phyloP scores from a whole-genome alignment of 2,797 vertebrate genomes.

The Cygnus olor region DNA sequence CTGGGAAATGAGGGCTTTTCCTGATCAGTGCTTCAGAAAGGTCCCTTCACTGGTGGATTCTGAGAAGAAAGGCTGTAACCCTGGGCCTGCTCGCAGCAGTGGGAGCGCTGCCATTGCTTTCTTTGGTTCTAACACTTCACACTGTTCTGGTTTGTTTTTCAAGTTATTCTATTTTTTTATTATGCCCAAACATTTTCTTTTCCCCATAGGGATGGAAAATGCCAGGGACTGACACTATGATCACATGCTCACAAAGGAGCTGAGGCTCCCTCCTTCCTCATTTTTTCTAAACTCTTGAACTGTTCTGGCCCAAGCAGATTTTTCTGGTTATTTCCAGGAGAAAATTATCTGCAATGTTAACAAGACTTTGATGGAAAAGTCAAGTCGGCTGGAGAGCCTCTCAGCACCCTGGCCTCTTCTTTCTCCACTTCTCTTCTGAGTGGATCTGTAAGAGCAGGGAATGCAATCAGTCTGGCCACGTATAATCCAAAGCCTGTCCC shows the following conservation, averaged over 20 bases:
- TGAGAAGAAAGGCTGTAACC: not conserved
- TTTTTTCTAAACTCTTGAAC: conserved; percentile 4
- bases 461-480: not conserved
- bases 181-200: conserved; percentile 39
- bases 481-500: not conserved
- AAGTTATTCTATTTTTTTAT: conserved; percentile 21
- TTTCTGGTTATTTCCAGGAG: conserved; percentile 1
- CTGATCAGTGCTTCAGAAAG: not conserved
- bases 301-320: not conserved
- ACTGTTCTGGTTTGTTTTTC: conserved; percentile 39
- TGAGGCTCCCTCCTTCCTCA: not conserved
- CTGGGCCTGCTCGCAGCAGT: not conserved
- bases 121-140: conserved; percentile 13
- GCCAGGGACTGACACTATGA: not conserved
- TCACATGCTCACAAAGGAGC: not conserved
- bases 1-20: not conserved
- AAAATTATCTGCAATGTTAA: not conserved
- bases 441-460: not conserved
- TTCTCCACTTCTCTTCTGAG: not conserved
- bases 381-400: not conserved
- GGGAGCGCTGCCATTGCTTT: not conserved
- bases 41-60: not conserved
- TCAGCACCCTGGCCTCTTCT: not conserved
- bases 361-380: conserved; percentile 6
- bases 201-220: not conserved